A percentile compares a stretch with the other conserved stretches of the same genome.
Conservation (phyloP, 2,797 vertebrate species). For the Gallirallus australis region DNA sequence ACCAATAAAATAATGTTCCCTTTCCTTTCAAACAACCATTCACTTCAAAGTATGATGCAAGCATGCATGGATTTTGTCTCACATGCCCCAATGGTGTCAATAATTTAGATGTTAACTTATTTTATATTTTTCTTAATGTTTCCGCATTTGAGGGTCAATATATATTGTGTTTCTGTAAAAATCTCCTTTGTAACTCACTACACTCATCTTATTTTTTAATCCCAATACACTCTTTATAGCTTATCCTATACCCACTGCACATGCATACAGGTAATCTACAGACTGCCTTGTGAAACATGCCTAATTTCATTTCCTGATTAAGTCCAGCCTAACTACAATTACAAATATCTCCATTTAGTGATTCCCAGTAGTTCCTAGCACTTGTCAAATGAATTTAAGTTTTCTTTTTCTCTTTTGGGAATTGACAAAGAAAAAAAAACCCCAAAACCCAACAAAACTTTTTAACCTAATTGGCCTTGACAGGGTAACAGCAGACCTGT, state of each 20-base stretch:
- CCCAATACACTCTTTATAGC: background rate
- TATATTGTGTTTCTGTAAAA: background rate
- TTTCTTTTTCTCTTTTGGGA: conserved; percentile 40
- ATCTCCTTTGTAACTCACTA: background rate
- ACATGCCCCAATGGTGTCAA: background rate
- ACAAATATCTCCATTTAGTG: background rate
- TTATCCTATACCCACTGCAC: background rate
- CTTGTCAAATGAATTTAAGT: conserved; percentile 5
- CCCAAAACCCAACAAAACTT: background rate
- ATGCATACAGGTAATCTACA: background rate
- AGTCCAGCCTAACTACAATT: background rate
- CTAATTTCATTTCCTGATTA: background rate
- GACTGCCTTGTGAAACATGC: background rate
- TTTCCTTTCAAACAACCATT: background rate
- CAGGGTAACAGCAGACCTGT: conserved; percentile 17
- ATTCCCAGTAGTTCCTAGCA: background rate
- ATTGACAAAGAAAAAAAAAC: background rate
- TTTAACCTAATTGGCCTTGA: conserved; percentile 40
- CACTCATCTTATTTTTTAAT: background rate
- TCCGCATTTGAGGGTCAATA: background rate
- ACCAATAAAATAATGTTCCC: background rate
- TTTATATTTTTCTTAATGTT: background rate
- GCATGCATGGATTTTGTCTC: background rate
- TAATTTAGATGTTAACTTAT: background rate
- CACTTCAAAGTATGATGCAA: background rate